Conservation (phyloP, 1,140 invertebrate genomes). For the Drosophila sturtevanti region DNA sequence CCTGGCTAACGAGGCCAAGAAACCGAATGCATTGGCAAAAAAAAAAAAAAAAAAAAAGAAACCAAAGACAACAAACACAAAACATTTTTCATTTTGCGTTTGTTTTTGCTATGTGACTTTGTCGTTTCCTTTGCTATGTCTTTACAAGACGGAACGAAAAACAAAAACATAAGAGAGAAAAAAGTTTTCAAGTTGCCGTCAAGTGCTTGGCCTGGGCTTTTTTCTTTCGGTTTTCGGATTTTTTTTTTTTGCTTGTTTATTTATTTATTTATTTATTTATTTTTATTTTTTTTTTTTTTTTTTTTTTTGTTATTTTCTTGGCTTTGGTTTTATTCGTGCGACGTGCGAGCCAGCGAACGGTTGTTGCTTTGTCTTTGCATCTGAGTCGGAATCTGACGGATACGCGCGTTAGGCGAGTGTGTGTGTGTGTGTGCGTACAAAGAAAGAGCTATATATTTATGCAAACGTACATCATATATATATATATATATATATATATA, state of each 20-base stretch:
- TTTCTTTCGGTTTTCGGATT: no score
- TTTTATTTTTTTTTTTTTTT: not conserved
- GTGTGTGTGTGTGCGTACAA: conserved; percentile 72
- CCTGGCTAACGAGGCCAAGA: conserved; percentile 47
- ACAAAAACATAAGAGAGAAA: no score
- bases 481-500: conserved; percentile 41
- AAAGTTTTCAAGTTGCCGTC: conserved; percentile 47
- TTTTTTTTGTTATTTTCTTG: conserved; percentile 24
- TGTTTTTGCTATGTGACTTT: conserved; percentile 44
- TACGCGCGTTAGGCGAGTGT: conserved; percentile 55
- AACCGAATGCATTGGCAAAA: conserved; percentile 69
- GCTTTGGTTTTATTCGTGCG: conserved; percentile 71
- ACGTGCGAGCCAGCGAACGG: conserved; percentile 73
- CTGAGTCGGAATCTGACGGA: conserved; percentile 63
- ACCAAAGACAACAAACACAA: conserved; percentile 25
- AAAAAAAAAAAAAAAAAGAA: no score
- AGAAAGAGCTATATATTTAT: conserved; percentile 77
- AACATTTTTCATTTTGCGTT: conserved; percentile 55
- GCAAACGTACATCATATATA: no score
- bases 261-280: no score
- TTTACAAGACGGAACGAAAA: no score
- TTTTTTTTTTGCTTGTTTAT: conserved; percentile 10
- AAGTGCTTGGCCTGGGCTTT: conserved; percentile 48
- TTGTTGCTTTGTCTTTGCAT: conserved; percentile 70
- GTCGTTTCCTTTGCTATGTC: conserved; percentile 31